Percentiles rank a stretch among this genome's conserved stretches.
Conservation (phyloP, 1,140 invertebrate genomes). For the Drosophila punjabiensis region DNA sequence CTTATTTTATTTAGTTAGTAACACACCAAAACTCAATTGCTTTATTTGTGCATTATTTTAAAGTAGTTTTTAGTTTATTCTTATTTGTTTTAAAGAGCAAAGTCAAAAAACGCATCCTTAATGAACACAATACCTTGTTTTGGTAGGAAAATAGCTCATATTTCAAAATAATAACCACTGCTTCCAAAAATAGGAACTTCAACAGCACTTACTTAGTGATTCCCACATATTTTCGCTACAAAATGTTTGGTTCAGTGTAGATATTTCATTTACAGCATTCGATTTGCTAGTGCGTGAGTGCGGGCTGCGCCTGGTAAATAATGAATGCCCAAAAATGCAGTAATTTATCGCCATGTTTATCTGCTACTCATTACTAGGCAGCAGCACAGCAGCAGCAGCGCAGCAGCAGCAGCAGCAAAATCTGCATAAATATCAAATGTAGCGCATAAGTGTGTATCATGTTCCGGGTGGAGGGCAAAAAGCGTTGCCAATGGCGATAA, state of each 20-base stretch:
- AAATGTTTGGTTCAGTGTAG: slow-evolving; percentile 2
- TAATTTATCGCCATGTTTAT: slow-evolving; percentile 79
- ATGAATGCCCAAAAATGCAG: slow-evolving; percentile 70
- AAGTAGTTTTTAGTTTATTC: not conserved
- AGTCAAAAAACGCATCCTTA: not conserved
- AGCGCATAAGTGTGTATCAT: slow-evolving; percentile 19
- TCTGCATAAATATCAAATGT: slow-evolving; percentile 71
- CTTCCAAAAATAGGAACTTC: no score
- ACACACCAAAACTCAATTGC: no score
- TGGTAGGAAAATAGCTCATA: not conserved
- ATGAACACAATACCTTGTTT: not conserved
- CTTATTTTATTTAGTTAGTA: not conserved
- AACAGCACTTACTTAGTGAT: no score
- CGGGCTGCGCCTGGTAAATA: slow-evolving; percentile 56
- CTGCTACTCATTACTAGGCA: slow-evolving; percentile 62
- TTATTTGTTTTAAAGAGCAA: not conserved
- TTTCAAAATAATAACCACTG: no score
- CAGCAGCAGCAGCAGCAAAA: slow-evolving; percentile 45
- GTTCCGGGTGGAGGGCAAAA: slow-evolving; percentile 7
- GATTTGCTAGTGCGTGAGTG: slow-evolving; percentile 14
- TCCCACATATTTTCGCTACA: no score
- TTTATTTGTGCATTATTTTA: not conserved
- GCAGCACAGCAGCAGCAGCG: no score
- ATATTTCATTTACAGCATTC: slow-evolving; percentile 37
- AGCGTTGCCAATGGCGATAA: slow-evolving; percentile 57